Percentiles rank a stretch among this genome's conserved stretches.
These are phyloP conservation scores for Zaprionus africanus DNA, from an alignment of 1,140 invertebrate genomes.

Conservation along the genomic window DNA sequence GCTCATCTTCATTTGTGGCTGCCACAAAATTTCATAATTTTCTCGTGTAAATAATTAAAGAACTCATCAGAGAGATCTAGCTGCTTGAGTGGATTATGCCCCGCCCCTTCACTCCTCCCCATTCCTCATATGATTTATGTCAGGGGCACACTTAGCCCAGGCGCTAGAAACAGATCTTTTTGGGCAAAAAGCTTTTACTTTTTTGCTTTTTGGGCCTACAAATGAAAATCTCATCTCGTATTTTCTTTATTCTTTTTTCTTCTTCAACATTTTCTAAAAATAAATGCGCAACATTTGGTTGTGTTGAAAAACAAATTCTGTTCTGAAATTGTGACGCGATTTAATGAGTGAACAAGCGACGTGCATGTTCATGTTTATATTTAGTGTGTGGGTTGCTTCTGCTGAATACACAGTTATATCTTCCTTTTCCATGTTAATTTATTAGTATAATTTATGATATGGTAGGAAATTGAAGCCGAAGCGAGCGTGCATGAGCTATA, in stretches of 20 bases:
- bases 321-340: conserved; percentile 69
- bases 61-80: conserved; percentile 52
- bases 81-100: conserved; percentile 1
- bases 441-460: conserved; percentile 34
- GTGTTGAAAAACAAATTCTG: conserved; percentile 40
- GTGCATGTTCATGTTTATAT: conserved; percentile 38
- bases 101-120: background rate
- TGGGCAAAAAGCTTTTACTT: conserved; percentile 58
- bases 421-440: conserved; percentile 16
- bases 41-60: conserved; percentile 71
- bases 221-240: background rate
- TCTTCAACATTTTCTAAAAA: conserved; percentile 11
- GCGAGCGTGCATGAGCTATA: conserved; percentile 23
- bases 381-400: conserved; percentile 22
- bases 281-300: conserved; percentile 22
- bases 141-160: conserved; percentile 60
- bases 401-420: conserved; percentile 10
- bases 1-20: background rate
- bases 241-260: background rate
- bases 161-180: conserved; percentile 11
- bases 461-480: conserved; percentile 9
- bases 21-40: conserved; percentile 40
- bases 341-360: conserved; percentile 54
- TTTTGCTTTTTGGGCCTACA: background rate
- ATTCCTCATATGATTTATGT: conserved; percentile 62